Evolutionary conservation across 2,888 invertebrate genomes (phyloP).

Genomic region (Agelastica alni): DNA sequence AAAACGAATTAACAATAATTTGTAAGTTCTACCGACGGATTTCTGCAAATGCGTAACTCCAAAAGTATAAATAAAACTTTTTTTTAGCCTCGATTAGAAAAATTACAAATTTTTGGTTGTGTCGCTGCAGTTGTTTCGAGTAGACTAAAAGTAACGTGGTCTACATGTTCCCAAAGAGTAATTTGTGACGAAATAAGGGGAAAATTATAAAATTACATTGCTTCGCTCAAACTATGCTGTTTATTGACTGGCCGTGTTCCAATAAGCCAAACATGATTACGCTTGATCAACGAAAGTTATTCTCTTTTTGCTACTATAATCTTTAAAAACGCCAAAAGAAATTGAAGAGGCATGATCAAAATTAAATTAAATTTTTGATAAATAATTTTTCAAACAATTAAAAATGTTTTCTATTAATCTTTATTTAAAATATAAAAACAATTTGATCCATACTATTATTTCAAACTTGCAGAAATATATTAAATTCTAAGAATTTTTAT

Average conservation of each 20-base stretch:
- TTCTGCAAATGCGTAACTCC: slow-evolving; percentile 8
- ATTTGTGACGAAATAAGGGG: slow-evolving; percentile 61
- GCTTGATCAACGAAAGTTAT: too few relatives aligned
- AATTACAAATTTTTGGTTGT: slow-evolving; percentile 33
- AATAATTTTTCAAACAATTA: too few relatives aligned
- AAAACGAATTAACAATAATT: slow-evolving; percentile 41
- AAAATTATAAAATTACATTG: slow-evolving; percentile 61
- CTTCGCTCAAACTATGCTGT: slow-evolving; percentile 57
- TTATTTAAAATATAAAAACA: too few relatives aligned
- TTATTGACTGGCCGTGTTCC: slow-evolving; percentile 50
- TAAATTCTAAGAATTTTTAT: too few relatives aligned
- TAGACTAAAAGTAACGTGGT: slow-evolving; percentile 56
- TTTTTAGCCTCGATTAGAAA: too few relatives aligned
- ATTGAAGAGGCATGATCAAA: too few relatives aligned
- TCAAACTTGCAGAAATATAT: too few relatives aligned
- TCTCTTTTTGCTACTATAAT: too few relatives aligned
- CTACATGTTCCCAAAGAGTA: slow-evolving; percentile 57
- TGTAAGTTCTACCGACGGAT: slow-evolving; percentile 10
- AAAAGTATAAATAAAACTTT: not conserved
- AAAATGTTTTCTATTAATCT: too few relatives aligned
- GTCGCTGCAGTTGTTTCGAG: slow-evolving; percentile 53
- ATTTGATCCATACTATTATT: too few relatives aligned
- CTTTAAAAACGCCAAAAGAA: too few relatives aligned
- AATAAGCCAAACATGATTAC: slow-evolving; percentile 12
- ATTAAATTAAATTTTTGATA: too few relatives aligned